phyloP scores from a whole-genome alignment of 2,113 vertebrate species.

The Hepsetus odoe region DNA sequence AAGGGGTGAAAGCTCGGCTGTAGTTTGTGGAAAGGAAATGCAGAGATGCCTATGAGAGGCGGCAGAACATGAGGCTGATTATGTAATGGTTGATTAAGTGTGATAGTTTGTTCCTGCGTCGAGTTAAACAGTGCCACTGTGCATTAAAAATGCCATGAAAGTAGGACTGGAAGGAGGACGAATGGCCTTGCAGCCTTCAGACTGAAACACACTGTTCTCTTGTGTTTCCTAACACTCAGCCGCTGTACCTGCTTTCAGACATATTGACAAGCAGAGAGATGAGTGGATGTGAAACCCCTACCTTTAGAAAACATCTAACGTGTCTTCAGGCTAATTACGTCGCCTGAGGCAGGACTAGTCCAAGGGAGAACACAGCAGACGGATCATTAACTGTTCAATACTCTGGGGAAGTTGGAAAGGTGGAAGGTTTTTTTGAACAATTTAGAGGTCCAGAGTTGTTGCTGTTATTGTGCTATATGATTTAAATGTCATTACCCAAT shows the following conservation, averaged over 20 bases:
- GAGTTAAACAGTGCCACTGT: background rate
- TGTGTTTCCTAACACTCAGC: background rate
- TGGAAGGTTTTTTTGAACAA: background rate
- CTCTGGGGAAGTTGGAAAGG: constrained; percentile 18
- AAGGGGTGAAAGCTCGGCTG: background rate
- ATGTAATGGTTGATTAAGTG: background rate
- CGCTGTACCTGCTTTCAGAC: too few species aligned
- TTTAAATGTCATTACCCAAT: too few species aligned
- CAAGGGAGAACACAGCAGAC: constrained; percentile 7
- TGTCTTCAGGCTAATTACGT: constrained; percentile 47
- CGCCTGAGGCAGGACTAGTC: constrained; percentile 21
- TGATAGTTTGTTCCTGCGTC: background rate
- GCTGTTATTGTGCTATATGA: too few species aligned
- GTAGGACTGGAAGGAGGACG: background rate
- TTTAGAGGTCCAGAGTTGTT: background rate
- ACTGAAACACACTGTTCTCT: background rate
- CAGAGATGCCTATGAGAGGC: background rate
- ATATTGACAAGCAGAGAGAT: background rate
- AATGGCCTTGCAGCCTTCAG: background rate
- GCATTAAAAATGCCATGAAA: background rate
- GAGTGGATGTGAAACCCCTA: background rate
- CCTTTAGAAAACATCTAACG: constrained; percentile 6
- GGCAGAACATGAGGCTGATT: background rate
- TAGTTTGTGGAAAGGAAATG: background rate
- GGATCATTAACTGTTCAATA: constrained; percentile 34